Percentiles rank a stretch among this genome's conserved stretches.
Evolutionary conservation across 2,888 invertebrate species (phyloP).

Genomic region (Melanargia galathea): DNA sequence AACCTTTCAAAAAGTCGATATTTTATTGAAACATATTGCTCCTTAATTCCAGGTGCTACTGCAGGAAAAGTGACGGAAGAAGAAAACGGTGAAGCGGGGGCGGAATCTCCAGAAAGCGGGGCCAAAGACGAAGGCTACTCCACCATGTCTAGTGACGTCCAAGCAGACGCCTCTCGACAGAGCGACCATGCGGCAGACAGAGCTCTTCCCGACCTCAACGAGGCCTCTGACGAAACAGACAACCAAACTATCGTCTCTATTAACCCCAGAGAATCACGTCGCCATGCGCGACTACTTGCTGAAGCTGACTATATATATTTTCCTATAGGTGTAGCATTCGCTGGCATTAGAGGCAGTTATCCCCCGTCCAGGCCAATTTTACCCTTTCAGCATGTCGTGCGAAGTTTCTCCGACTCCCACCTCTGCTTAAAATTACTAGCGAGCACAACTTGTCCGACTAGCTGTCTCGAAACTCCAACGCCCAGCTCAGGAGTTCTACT

Average conservation of each 20-base stretch:
- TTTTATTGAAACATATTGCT: not conserved
- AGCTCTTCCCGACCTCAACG: constrained; percentile 87
- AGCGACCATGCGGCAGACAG: constrained; percentile 81
- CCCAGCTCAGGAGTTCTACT: constrained; percentile 85
- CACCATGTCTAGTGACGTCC: constrained; percentile 92
- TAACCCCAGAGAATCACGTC: constrained; percentile 73
- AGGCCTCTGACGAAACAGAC: constrained; percentile 88
- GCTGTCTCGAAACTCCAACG: constrained; percentile 81
- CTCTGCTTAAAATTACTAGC: constrained; percentile 86
- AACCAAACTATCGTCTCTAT: constrained; percentile 81
- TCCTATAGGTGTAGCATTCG: constrained; percentile 84
- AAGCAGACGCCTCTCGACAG: constrained; percentile 85
- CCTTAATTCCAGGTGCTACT: constrained; percentile 55
- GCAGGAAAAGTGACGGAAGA: constrained; percentile 70
- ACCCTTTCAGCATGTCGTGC: constrained; percentile 88
- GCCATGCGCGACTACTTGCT: constrained; percentile 82
- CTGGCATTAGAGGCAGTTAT: constrained; percentile 86
- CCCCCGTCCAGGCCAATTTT: constrained; percentile 86
- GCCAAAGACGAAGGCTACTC: constrained; percentile 92
- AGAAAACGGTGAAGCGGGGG: constrained; percentile 83
- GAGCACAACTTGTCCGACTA: constrained; percentile 79
- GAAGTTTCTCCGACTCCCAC: constrained; percentile 89
- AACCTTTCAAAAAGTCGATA: not conserved
- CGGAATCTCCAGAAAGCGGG: constrained; percentile 88
- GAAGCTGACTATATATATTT: constrained; percentile 87